Evolutionary conservation across 2,113 vertebrate genomes (phyloP), one percentile per base, ranked within the genome.

Genomic region (Pelmatolapia mariae): DNA sequence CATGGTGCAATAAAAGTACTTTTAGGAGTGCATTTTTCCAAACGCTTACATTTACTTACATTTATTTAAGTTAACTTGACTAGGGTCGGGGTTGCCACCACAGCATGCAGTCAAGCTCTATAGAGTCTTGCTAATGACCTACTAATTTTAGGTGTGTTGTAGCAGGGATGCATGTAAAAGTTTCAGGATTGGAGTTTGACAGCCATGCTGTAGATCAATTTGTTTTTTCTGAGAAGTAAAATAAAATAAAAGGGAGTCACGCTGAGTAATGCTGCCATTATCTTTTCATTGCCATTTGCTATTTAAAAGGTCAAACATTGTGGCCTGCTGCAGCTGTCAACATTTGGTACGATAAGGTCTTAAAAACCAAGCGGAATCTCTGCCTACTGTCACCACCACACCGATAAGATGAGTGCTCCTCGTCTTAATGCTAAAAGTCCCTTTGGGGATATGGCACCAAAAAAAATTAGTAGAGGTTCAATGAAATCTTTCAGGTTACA

Each of bases 391-490:
- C 40, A 47, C 2, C 40, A 29, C 0, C 24, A 47, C 40, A 29
- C 71, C 1, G 1, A 76, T 19, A 76, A 76, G 1, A 47, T 76
- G 24, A 76, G 43, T 26, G 43, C 71, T 29, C 5, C 40, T 47
- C 22, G 18, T 73, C 16, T 76, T 76, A 19, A 76, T 76, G 15
- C 24, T 29, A 7, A 29, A 26, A 47, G 24, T 47, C 19, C 50
- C 47, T 22, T 80, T 26, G 38, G 47, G 47, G 63, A 68, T 86
- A 36, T 81, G 59, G 33, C 78, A 81, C 56, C 76, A 86, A 40
- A 18, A 3, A 3, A 18, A 16, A 50, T 54, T 31, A 22, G 13
- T 47, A 29, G 24, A 24, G 16, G 10, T 43, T 22, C 1, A 57
- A 24, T 79, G 33, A 79, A 54, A 7, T 31, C 2, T 22, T 40